These are phyloP conservation scores for Salvelinus namaycush DNA, from an alignment of 2,113 vertebrate species.

Conservation along the genomic window DNA sequence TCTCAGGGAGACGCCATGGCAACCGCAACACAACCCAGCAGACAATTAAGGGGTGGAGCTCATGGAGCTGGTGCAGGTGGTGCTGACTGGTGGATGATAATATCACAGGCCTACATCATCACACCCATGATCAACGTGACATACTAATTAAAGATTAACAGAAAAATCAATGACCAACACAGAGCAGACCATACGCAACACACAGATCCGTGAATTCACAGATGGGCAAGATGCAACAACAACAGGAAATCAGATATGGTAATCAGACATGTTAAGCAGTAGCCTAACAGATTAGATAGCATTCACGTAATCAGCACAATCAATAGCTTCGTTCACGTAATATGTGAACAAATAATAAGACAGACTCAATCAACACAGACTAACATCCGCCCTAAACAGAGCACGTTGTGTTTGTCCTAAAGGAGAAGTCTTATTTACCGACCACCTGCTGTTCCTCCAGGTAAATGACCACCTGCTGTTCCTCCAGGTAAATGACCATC, in stretches of 20 bases:
- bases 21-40: conserved; percentile 68
- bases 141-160: background rate
- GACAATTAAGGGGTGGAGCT: conserved; percentile 36
- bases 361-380: background rate
- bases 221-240: too few relatives aligned
- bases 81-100: conserved; percentile 28
- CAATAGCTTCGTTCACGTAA: too few relatives aligned
- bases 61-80: conserved; percentile 33
- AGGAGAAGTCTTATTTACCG: background rate
- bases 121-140: background rate
- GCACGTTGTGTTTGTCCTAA: background rate
- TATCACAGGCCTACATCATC: background rate
- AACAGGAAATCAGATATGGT: too few relatives aligned
- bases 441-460: background rate
- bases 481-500: too few relatives aligned
- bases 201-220: background rate
- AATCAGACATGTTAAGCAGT: too few relatives aligned
- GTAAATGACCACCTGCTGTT: too few relatives aligned
- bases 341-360: too few relatives aligned
- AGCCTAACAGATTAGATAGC: too few relatives aligned
- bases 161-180: background rate
- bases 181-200: background rate
- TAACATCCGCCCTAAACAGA: background rate
- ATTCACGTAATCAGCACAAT: too few relatives aligned
- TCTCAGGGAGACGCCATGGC: conserved; percentile 91